A percentile compares a stretch with the other conserved stretches of the same genome.
These are phyloP conservation scores for Peromyscus leucopus DNA, from an alignment of 2,113 vertebrate species.

Conservation along the genomic window DNA sequence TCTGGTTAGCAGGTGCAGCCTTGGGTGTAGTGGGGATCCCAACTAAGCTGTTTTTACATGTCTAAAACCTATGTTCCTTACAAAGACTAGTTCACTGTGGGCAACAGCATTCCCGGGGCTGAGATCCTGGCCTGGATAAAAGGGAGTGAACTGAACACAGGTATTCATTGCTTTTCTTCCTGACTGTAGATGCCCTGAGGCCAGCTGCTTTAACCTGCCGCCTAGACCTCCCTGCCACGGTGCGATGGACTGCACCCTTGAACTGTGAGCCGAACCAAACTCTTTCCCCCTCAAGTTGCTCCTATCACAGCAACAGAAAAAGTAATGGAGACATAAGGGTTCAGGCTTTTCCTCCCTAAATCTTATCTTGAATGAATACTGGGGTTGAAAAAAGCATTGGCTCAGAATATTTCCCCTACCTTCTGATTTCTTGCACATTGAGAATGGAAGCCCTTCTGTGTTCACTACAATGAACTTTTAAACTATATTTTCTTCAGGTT, in stretches of 20 bases:
- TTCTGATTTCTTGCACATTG: neutral
- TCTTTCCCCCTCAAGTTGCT: neutral
- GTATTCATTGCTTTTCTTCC: neutral
- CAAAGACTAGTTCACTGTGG: neutral
- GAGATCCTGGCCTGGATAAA: neutral
- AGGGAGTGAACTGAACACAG: neutral
- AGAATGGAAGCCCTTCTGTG: neutral
- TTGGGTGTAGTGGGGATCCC: neutral
- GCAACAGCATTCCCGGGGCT: neutral
- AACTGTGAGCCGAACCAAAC: neutral
- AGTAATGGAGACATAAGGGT: neutral
- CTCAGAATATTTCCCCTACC: neutral
- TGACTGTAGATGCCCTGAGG: neutral
- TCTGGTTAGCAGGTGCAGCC: neutral
- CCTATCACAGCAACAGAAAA: neutral
- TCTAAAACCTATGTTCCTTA: neutral
- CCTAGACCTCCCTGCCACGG: neutral
- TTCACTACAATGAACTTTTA: neutral
- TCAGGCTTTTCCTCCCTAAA: neutral
- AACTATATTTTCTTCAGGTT: slow-evolving; percentile 6
- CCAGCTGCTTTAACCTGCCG: neutral
- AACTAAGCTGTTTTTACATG: neutral
- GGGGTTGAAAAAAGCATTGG: slow-evolving; percentile 18
- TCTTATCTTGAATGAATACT: neutral
- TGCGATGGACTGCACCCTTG: neutral